Percentiles rank a stretch among this genome's conserved stretches.
Conservation (phyloP, 2,888 invertebrate species). For the Rapana venosa region DNA sequence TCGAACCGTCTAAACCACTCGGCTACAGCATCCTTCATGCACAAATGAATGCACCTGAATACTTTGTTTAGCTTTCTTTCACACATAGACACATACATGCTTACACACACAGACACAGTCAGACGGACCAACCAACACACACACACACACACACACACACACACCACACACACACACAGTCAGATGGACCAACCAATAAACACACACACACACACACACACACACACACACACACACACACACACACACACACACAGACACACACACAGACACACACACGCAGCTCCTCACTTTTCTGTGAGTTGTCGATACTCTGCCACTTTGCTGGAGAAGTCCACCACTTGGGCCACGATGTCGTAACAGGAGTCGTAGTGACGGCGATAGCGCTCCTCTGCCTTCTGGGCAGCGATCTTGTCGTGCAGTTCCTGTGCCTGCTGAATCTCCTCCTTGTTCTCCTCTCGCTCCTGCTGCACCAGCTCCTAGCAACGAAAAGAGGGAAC, state of each 20-base stretch:
- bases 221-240: no score
- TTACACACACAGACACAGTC: background rate
- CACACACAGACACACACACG: background rate
- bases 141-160: no score
- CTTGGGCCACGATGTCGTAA: constrained; percentile 67
- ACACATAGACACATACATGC: background rate
- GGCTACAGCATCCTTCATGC: no score
- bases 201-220: no score
- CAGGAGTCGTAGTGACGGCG: constrained; percentile 75
- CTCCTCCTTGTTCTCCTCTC: constrained; percentile 74
- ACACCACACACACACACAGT: no score
- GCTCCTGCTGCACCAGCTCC: constrained; percentile 75
- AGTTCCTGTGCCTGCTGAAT: constrained; percentile 73
- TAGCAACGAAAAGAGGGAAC: constrained; percentile 45
- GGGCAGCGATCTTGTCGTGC: constrained; percentile 74
- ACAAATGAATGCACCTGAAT: no score
- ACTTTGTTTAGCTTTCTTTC: no score
- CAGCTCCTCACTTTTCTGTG: constrained; percentile 73
- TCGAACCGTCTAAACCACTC: no score
- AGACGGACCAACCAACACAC: no score
- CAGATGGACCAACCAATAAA: no score
- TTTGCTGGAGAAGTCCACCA: constrained; percentile 76
- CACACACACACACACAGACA: background rate
- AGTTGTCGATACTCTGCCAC: constrained; percentile 77
- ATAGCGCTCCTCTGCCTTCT: constrained; percentile 73